phyloP scores from a whole-genome alignment of 2,797 vertebrate genomes.

The Malurus leucopterus region DNA sequence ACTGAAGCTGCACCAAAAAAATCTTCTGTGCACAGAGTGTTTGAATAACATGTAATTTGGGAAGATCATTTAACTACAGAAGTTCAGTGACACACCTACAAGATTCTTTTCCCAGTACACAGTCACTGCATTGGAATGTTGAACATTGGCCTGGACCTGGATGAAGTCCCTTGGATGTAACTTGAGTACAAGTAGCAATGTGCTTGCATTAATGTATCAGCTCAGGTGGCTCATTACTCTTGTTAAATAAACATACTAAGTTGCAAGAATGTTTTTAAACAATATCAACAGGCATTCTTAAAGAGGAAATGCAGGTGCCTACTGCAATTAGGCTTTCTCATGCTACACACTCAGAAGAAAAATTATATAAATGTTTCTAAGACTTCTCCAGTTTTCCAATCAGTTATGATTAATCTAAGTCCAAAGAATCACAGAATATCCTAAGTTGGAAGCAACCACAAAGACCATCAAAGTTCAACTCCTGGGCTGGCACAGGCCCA shows the following conservation, averaged over 20 bases:
- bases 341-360: not conserved
- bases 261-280: conserved; percentile 1
- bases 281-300: not conserved
- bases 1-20: not conserved
- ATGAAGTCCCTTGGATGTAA: not conserved
- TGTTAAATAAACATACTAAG: not conserved
- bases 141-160: not conserved
- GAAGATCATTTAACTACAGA: not conserved
- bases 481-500: not conserved
- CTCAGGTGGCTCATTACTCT: not conserved
- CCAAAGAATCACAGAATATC: not conserved
- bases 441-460: not conserved
- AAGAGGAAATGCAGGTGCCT: not conserved
- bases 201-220: not conserved
- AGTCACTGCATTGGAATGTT: not conserved
- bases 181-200: not conserved
- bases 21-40: not conserved
- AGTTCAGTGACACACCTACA: not conserved
- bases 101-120: not conserved
- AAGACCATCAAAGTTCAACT: not conserved
- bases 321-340: not conserved
- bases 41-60: not conserved
- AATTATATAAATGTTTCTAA: not conserved
- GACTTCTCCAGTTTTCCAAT: not conserved
- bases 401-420: not conserved